These are phyloP conservation scores for Chlamydotis undulata DNA, from an alignment of 2,113 vertebrate genomes.

Conservation along the genomic window DNA sequence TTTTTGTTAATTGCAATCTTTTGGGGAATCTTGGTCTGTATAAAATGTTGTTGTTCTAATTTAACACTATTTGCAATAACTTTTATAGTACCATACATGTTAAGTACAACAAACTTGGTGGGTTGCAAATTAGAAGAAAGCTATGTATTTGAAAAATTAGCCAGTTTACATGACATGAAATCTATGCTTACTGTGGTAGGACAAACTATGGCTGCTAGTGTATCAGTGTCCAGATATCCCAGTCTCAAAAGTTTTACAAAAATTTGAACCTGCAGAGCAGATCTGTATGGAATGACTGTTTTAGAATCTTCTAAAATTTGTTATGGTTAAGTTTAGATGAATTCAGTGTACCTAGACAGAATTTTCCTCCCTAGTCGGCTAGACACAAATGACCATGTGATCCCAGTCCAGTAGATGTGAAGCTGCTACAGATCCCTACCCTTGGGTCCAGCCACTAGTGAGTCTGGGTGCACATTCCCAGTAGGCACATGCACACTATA, in stretches of 20 bases:
- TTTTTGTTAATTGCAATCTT: neutral
- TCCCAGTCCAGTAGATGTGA: neutral
- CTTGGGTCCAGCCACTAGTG: neutral
- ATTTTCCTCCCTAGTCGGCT: neutral
- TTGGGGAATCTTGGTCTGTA: neutral
- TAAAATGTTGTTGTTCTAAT: neutral
- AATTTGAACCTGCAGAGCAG: neutral
- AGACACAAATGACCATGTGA: too few relatives aligned
- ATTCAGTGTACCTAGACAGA: neutral
- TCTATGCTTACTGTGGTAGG: neutral
- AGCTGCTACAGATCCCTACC: neutral
- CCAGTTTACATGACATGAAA: accelerated
- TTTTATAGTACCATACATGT: neutral
- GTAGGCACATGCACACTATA: neutral
- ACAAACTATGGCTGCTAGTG: neutral
- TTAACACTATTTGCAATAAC: neutral
- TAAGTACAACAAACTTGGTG: neutral
- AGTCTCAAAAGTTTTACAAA: neutral
- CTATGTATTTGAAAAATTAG: neutral
- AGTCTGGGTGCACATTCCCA: neutral
- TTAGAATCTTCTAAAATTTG: neutral
- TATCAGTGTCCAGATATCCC: neutral
- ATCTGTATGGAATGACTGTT: neutral
- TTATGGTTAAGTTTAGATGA: neutral
- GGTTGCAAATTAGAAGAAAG: neutral